phyloP scores from a whole-genome alignment of 2,113 vertebrate species.

The Eulemur macaco region DNA sequence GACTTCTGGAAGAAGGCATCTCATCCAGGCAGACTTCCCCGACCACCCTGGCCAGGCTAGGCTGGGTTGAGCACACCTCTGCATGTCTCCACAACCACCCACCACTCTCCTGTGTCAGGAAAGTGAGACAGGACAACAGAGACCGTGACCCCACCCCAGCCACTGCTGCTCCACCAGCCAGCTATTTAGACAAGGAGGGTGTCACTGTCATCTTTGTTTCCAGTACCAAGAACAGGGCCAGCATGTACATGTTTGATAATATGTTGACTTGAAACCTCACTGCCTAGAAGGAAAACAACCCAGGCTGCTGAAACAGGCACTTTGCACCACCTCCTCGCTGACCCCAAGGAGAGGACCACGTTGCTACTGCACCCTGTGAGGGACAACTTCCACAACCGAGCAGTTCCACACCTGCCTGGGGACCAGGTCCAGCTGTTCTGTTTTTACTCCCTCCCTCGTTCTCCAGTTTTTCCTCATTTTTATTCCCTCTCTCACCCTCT shows the following conservation, averaged over 20 bases:
- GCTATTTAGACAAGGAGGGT: not conserved
- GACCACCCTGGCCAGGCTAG: not conserved
- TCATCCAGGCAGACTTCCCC: not conserved
- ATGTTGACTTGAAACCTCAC: fast-evolving
- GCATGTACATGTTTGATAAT: not conserved
- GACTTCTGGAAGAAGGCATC: not conserved
- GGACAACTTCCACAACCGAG: fast-evolving
- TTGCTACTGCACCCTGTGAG: fast-evolving
- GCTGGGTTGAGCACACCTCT: fast-evolving
- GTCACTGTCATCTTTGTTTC: not conserved
- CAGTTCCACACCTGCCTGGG: not conserved
- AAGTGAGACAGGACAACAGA: not conserved
- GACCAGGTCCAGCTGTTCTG: too few species aligned
- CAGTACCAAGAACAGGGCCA: not conserved
- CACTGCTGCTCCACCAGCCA: too few species aligned
- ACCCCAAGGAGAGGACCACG: fast-evolving
- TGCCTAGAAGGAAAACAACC: not conserved
- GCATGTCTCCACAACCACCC: not conserved
- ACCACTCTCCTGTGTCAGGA: not conserved
- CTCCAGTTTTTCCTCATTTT: not conserved
- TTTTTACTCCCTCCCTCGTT: not conserved
- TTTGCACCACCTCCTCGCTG: not conserved
- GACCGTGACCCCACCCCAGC: not conserved
- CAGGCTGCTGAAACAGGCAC: not conserved
- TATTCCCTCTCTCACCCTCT: not conserved